phyloP scores from a whole-genome alignment of 1,140 invertebrate species.

The Atopsyche davidsoni region DNA sequence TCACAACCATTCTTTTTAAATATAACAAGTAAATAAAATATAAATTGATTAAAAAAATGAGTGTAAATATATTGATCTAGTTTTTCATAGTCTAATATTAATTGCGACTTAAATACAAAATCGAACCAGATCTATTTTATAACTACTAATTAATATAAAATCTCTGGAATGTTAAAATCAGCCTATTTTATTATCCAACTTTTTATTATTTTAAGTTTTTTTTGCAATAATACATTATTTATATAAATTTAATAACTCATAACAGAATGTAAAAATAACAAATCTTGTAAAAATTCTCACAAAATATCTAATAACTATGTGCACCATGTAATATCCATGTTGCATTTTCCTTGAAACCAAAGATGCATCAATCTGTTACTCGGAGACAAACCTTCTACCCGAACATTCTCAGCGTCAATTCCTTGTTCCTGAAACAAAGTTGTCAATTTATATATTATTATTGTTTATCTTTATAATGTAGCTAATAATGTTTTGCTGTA shows the following conservation, averaged over 20 bases:
- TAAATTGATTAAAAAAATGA: no score
- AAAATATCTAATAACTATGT: slow-evolving; percentile 31
- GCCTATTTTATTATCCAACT: no score
- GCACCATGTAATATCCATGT: slow-evolving; percentile 67
- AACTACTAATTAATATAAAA: no score
- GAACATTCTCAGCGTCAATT: slow-evolving; percentile 34
- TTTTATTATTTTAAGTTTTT: neutral
- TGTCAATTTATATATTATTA: slow-evolving; percentile 21
- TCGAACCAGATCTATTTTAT: no score
- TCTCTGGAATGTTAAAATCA: no score
- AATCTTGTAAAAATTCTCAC: neutral
- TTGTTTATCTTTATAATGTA: no score
- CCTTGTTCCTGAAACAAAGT: slow-evolving; percentile 43
- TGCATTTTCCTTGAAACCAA: slow-evolving; percentile 83
- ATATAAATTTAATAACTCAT: neutral
- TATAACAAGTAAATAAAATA: no score
- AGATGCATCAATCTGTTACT: slow-evolving; percentile 63
- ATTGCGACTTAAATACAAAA: no score
- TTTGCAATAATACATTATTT: neutral
- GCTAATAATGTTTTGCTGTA: no score
- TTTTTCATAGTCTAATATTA: no score
- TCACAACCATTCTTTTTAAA: no score
- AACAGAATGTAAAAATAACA: neutral
- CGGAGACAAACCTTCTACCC: slow-evolving; percentile 48
- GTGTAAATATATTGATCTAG: no score